phyloP scores from a whole-genome alignment of 2,888 invertebrate genomes.

The Carabus problematicus region DNA sequence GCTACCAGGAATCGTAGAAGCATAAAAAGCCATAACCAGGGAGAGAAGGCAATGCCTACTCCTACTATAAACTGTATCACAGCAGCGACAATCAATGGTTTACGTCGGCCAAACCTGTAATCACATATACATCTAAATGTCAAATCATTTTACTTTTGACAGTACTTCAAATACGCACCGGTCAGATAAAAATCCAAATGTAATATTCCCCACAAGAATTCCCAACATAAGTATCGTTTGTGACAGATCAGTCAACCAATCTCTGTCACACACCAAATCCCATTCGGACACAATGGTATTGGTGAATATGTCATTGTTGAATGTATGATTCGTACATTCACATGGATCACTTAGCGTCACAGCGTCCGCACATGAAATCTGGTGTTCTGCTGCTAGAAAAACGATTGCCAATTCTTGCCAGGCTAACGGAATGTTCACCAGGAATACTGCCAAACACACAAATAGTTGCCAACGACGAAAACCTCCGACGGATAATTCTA shows the following conservation, averaged over 20 bases:
- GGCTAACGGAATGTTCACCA: slow-evolving; percentile 21
- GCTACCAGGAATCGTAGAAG: slow-evolving; percentile 67
- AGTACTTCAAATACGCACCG: slow-evolving; percentile 9
- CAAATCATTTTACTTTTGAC: background rate
- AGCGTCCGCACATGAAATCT: background rate
- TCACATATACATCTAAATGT: background rate
- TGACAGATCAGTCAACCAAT: slow-evolving; percentile 69
- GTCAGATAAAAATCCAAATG: slow-evolving; percentile 73
- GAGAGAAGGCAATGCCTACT: slow-evolving; percentile 63
- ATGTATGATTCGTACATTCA: too few relatives aligned
- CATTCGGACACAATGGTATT: slow-evolving; percentile 73
- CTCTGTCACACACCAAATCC: slow-evolving; percentile 69
- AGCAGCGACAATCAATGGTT: slow-evolving; percentile 59
- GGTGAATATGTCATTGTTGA: slow-evolving; percentile 45
- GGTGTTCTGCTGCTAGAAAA: background rate
- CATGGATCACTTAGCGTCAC: background rate
- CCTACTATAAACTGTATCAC: slow-evolving; percentile 65
- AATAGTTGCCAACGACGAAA: slow-evolving; percentile 49
- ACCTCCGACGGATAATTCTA: slow-evolving; percentile 61
- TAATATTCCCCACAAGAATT: slow-evolving; percentile 71
- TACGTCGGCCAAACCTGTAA: slow-evolving; percentile 31
- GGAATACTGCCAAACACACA: slow-evolving; percentile 24
- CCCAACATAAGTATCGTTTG: slow-evolving; percentile 76
- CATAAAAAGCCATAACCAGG: slow-evolving; percentile 68
- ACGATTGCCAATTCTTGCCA: slow-evolving; percentile 2